Percentiles rank a stretch among this genome's conserved stretches.
These are phyloP conservation scores for Spea multiplicata DNA, from an alignment of 2,113 vertebrate species.

Conservation along the genomic window DNA sequence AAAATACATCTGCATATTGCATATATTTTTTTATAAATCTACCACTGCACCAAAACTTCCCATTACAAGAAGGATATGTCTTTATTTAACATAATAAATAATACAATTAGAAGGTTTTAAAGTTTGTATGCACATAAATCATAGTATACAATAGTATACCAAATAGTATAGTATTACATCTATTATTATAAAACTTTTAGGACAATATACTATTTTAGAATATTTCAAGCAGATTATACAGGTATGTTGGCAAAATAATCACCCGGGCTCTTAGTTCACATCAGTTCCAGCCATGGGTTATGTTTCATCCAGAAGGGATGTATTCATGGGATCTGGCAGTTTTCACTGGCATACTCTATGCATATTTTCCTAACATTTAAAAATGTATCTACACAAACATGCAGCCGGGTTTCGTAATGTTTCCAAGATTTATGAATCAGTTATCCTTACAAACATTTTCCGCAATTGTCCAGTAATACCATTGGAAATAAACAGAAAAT, in stretches of 20 bases:
- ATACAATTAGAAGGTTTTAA: too few species aligned
- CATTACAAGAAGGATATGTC: too few species aligned
- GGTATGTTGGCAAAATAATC: constrained; percentile 18
- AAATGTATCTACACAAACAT: constrained; percentile 25
- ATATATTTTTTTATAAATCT: too few species aligned
- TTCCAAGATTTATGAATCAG: neutral
- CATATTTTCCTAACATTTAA: constrained; percentile 11
- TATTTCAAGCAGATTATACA: constrained; percentile 32
- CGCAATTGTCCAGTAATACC: neutral
- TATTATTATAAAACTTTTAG: too few species aligned
- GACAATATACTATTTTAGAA: constrained; percentile 12
- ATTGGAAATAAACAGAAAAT: neutral
- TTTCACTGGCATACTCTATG: constrained; percentile 9
- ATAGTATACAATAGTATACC: too few species aligned
- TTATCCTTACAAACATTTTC: neutral
- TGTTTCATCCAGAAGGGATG: constrained; percentile 19
- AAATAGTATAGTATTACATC: too few species aligned
- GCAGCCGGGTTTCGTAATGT: neutral
- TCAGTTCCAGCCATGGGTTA: constrained; percentile 22
- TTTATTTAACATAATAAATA: too few species aligned
- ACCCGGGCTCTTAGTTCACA: constrained; percentile 30
- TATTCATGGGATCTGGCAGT: constrained; percentile 32
- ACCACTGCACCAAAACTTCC: too few species aligned
- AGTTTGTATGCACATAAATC: too few species aligned
- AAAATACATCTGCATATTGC: too few species aligned